Conservation (phyloP, 2,113 vertebrate genomes). For the Macquaria australasica region DNA sequence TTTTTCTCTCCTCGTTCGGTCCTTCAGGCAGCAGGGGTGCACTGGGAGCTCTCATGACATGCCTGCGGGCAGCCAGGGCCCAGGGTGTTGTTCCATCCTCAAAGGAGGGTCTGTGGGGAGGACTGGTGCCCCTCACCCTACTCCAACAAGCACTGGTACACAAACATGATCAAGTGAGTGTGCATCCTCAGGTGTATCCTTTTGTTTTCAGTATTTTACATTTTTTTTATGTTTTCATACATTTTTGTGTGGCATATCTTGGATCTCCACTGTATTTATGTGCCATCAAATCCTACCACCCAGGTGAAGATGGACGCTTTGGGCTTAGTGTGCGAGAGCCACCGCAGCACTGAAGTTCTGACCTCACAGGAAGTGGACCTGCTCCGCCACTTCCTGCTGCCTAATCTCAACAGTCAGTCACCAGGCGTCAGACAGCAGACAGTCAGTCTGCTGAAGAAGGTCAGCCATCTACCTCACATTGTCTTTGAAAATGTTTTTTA, state of each 20-base stretch:
- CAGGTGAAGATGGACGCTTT: constrained; percentile 96
- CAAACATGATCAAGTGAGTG: constrained; percentile 92
- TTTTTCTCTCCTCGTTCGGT: constrained; percentile 53
- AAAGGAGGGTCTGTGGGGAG: constrained; percentile 83
- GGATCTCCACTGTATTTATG: not conserved
- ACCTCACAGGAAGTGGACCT: constrained; percentile 90
- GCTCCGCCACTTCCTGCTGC: constrained; percentile 88
- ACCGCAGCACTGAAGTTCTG: constrained; percentile 92
- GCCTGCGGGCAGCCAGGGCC: constrained; percentile 91
- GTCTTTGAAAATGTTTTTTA: not conserved
- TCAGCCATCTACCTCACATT: constrained; percentile 53
- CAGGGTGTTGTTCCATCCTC: constrained; percentile 88
- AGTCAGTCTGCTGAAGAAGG: constrained; percentile 93
- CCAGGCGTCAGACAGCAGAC: constrained; percentile 92
- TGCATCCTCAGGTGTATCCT: not conserved
- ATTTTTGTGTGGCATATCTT: not conserved
- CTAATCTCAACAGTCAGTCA: constrained; percentile 93
- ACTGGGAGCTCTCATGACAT: constrained; percentile 94
- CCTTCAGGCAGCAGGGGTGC: constrained; percentile 86
- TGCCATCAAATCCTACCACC: not conserved
- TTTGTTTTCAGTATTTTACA: not conserved
- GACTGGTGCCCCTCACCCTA: constrained; percentile 85
- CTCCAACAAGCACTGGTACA: constrained; percentile 92
- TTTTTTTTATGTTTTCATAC: not conserved
- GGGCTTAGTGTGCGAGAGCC: constrained; percentile 94